Base-by-base conservation (phyloP, 2,113 vertebrate species). In the Onychostoma macrolepis region DNA sequence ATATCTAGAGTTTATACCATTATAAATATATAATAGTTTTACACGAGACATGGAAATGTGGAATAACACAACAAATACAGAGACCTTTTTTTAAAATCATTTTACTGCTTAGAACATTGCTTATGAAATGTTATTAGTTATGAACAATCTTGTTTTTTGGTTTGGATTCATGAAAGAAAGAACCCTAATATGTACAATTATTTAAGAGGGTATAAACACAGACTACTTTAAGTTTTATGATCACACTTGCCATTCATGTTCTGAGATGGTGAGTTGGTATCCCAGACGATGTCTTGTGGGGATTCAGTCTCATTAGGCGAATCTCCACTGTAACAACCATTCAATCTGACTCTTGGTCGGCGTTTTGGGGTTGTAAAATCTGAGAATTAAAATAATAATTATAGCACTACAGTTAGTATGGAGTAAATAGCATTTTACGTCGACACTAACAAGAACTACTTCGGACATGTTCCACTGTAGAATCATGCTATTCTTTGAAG, bases 211-310 rank as follows among this genome's bases (percentile, higher is more conserved):
- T 24, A 58, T 17, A 21, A 78, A 86, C 19, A 58, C 1, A 19
- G 69, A 15, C 72, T 45, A 26, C 2, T 43, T 6, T 24, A 76
- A 28, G 6, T 76, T 3, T 30, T 19, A 3, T 9, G 43, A 50
- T 17, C 26, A 13, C 30, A 56, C 74, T 88, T 90, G 92, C 93
- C 92, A 30, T 88, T 58, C 9, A 81, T 72, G 63, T 36, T 45
- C 28, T 87, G 87, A 38, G 90, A 91, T 77, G 95, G 94, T 41
- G 95, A 95, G 13, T 91, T 92, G 9, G 93, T 12, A 79, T 95
- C 95, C 95, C 95, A 95, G 88, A 95, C 56, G 9, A 95, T 95
- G 79, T 95, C 95, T 43, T 95, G 94, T 0, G 92, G 79, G 10
- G 82, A 15, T 72, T 95, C 94, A 19, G 85, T 86, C 41, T 95